Conservation (phyloP, 2,888 invertebrate species). For the Andrena flavipes region DNA sequence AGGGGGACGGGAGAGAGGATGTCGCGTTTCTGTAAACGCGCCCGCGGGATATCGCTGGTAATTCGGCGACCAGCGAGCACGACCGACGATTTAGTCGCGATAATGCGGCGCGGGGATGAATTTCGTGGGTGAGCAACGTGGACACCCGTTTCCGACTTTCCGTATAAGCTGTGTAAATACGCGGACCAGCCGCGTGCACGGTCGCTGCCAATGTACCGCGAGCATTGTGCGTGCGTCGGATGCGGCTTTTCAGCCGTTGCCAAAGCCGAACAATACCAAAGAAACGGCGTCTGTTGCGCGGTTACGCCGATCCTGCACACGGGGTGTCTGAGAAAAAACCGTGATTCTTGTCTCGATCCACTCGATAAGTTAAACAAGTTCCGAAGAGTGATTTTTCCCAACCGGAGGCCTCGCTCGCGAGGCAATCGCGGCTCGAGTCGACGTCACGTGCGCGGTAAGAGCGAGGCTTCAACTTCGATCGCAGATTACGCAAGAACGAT, state of each 20-base stretch:
- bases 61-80: conserved; percentile 49
- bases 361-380: neutral
- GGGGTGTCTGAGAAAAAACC: conserved; percentile 18
- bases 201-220: conserved; percentile 31
- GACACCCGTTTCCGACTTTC: conserved; percentile 50
- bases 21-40: conserved; percentile 23
- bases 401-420: neutral
- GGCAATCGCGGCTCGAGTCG: neutral
- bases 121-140: conserved; percentile 20
- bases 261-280: conserved; percentile 70
- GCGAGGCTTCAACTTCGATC: neutral
- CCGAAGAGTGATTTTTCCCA: neutral
- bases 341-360: neutral
- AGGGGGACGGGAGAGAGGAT: neutral
- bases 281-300: conserved; percentile 49
- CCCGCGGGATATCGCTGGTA: conserved; percentile 24
- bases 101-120: conserved; percentile 48
- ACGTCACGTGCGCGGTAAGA: neutral
- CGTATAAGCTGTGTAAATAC: conserved; percentile 45
- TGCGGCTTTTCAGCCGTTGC: conserved; percentile 66
- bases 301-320: conserved; percentile 12
- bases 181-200: conserved; percentile 25
- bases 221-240: conserved; percentile 63
- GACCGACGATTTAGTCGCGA: conserved; percentile 62
- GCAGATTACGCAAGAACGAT: neutral